Evolutionary conservation across 2,888 invertebrate genomes (phyloP), one percentile per base, ranked within the genome.

Genomic region (Bruchidius siliquastri): DNA sequence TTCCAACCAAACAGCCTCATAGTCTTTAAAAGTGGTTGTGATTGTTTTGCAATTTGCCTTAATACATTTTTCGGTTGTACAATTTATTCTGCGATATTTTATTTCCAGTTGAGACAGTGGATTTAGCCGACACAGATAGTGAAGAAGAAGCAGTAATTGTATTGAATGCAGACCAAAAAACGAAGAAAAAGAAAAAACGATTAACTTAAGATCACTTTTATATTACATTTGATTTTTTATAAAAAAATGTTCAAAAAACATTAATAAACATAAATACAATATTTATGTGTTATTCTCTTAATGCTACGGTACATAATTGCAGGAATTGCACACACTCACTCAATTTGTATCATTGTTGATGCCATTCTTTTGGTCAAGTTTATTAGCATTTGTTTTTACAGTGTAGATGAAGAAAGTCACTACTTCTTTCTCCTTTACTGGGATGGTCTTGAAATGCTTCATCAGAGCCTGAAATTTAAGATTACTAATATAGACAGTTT

Each of bases 341-440:
- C 87, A 90, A 82, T 88, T 88, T 69, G 89, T 84, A 84, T 92
- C 92, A 79, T 90, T 91, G 84, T 90, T 92, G 79, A 92, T 89
- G 81, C 93, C 93, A 87, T 93, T 93, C 84, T 93, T 94, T 86
- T 93, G 93, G 85, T 96, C 96, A 83, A 95, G 88, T 85, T 95
- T 94, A 86, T 95, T 96, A 78, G 93, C 92, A 86, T 97, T 96
- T 72, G 96, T 96, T 88, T 97, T 98, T 2, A 98, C 96, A 89
- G 96, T 96, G 85, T 97, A 98, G 82, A 98, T 96, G 85, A 98
- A 98, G 85, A 94, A 96, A 71, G 97, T 96, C 76, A 98, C 89
- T 71, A 96, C 94, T 86, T 98, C 98, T 85, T 97, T 98, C 86
- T 98, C 98, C 82, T 94, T 93, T 20, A 98, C 96, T 68, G 96